Evolutionary conservation across 1,140 invertebrate species (phyloP).

Genomic region (Conus betulinus): DNA sequence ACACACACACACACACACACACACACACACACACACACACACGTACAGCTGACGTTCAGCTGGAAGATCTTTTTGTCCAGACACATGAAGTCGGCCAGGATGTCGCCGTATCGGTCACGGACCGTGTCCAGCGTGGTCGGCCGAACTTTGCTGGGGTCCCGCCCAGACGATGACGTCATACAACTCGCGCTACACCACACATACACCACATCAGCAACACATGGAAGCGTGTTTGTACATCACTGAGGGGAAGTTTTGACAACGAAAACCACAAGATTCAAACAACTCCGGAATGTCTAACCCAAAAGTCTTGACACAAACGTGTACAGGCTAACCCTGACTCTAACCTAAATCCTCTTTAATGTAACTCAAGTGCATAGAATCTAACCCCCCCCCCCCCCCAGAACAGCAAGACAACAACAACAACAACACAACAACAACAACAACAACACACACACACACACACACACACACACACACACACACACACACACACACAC

Average conservation of each 20-base stretch:
- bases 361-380: too few species aligned
- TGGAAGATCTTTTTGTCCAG: neutral
- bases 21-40: constrained; percentile 2
- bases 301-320: neutral
- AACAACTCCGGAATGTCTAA: too few species aligned
- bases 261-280: too few species aligned
- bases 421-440: too few species aligned
- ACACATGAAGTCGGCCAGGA: neutral
- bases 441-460: neutral
- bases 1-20: too few species aligned
- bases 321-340: neutral
- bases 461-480: too few species aligned
- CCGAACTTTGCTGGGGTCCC: neutral
- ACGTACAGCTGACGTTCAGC: neutral
- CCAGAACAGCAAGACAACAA: too few species aligned
- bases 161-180: neutral
- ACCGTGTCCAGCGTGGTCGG: neutral
- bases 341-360: too few species aligned
- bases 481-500: too few species aligned
- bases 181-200: neutral
- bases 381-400: too few species aligned
- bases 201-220: neutral
- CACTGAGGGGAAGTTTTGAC: too few species aligned
- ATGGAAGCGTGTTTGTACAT: neutral
- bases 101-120: neutral